These are phyloP conservation scores for Spinus pinus DNA, from an alignment of 2,797 vertebrate genomes.

Conservation along the genomic window DNA sequence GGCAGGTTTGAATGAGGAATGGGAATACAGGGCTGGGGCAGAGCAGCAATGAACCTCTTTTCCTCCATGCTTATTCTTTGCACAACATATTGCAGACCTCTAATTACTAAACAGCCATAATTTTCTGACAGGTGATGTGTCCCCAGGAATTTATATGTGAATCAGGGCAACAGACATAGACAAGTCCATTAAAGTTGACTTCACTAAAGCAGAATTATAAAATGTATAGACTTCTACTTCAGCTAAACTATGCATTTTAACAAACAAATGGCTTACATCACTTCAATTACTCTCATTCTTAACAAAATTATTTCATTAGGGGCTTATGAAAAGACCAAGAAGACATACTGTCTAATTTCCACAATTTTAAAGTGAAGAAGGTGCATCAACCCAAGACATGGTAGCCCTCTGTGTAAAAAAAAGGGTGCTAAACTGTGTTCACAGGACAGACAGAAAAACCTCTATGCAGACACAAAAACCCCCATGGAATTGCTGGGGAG, in stretches of 20 bases:
- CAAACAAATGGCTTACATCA: not conserved
- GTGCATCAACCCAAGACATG: not conserved
- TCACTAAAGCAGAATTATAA: not conserved
- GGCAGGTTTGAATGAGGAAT: not conserved
- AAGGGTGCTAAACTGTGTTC: not conserved
- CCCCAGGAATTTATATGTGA: not conserved
- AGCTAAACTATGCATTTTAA: not conserved
- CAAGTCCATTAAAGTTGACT: not conserved
- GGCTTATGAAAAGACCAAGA: not conserved
- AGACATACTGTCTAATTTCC: not conserved
- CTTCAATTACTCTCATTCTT: not conserved
- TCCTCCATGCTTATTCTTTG: not conserved
- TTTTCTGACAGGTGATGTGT: not conserved
- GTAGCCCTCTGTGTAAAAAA: fast-evolving
- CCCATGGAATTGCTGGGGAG: fast-evolving
- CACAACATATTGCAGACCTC: not conserved
- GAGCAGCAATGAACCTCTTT: not conserved
- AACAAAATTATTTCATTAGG: not conserved
- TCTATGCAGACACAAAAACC: fast-evolving
- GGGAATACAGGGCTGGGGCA: not conserved
- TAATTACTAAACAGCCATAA: not conserved
- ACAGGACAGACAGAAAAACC: not conserved
- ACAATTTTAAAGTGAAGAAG: not conserved
- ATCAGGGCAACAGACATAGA: not conserved
- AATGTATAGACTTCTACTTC: not conserved